phyloP scores from a whole-genome alignment of 2,797 vertebrate species.

The Sebastes jordani region DNA sequence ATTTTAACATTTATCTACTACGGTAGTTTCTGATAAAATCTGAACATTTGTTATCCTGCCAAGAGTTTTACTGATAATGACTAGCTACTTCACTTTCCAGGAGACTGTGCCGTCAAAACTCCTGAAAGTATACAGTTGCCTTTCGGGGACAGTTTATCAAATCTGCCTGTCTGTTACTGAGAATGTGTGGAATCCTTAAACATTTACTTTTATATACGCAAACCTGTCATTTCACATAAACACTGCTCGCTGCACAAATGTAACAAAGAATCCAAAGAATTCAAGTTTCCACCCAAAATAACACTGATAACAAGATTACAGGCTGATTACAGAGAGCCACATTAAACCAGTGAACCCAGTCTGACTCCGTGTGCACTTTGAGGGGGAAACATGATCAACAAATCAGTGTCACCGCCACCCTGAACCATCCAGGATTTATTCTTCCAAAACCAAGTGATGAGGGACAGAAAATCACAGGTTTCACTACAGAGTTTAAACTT shows the following conservation, averaged over 20 bases:
- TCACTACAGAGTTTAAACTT: not conserved
- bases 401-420: not conserved
- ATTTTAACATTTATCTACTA: not conserved
- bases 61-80: not conserved
- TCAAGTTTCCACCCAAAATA: not conserved
- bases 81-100: not conserved
- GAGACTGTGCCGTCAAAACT: not conserved
- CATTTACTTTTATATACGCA: not conserved
- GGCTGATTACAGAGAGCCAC: not conserved
- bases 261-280: slow-evolving; percentile 15
- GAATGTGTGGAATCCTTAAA: slow-evolving; percentile 10
- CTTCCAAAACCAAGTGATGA: not conserved
- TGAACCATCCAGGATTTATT: not conserved
- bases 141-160: not conserved
- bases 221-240: not conserved
- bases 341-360: not conserved
- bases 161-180: not conserved
- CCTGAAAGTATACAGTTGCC: not conserved
- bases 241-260: not conserved
- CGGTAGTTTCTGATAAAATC: not conserved
- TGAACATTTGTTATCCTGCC: not conserved
- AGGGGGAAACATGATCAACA: not conserved
- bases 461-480: not conserved
- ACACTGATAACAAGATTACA: not conserved
- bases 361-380: not conserved